Evolutionary conservation across 2,797 vertebrate species (phyloP), one percentile per base, ranked within the genome.

Genomic region (Rhynchotus rufescens): DNA sequence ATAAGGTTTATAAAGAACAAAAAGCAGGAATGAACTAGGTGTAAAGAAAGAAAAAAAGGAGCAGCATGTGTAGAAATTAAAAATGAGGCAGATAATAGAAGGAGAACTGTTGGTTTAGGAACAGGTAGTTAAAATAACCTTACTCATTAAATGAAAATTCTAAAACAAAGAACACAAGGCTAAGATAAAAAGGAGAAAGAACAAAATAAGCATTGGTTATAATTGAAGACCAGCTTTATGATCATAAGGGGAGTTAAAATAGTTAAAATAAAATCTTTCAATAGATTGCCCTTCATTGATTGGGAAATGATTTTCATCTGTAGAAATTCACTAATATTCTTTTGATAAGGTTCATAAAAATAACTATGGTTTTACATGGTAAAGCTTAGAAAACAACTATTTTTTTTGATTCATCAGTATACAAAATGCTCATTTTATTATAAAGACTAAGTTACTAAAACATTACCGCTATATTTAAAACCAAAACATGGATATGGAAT

Each of bases 171-270:
- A 82, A 66, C 7, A 44, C 3, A 34, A 75, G 44, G 14, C 83
- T 86, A 92, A 92, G 14, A 65, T 28, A 86, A 89, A 86, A 74
- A 65, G 21, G 25, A 36, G 8, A 69, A 9, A 45, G 57, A 86
- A 62, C 22, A 71, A 74, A 92, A 93, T 89, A 86, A 32, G 12
- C 7, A 13, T 59, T 89, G 72, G 12, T 82, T 90, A 36, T 88
- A 85, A 88, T 90, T 88, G 91, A 84, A 82, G 82, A 83, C 59
- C 88, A 82, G 9, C 4, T 90, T 88, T 86, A 66, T 92, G n/a
- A 72, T 88, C 65, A 23, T 76, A 59, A 88, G 75, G 15, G 19
- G 61, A 84, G 88, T 93, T 83, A 90, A 80, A 88, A 56, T 14
- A 28, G 25, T 88, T 90, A 65, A 88, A 74, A 74, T 89, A 0